Base-by-base conservation (phyloP, 2,888 invertebrate genomes). In the Diploptera punctata region DNA sequence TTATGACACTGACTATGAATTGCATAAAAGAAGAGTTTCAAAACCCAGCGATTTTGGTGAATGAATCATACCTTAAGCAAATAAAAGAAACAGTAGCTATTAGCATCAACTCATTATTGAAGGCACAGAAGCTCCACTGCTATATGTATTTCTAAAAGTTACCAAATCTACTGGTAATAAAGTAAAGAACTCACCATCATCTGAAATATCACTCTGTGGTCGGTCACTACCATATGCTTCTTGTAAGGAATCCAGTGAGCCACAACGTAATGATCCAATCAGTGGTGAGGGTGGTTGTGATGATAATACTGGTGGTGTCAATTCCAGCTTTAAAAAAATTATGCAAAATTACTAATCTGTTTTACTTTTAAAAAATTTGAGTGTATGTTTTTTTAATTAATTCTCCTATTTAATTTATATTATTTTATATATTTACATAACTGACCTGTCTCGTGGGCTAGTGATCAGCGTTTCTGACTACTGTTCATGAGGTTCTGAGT, bases 221-320 rank as follows among this genome's bases (percentile, higher is more conserved):
- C 68, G 81, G 77, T 76, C 75, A 31, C 65, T 61, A n/a, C 44
- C 26, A 67, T 82, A 80, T 29, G 81, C 78, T 72, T 87, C 87
- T 76, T 87, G 84, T 16, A 88, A 79, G 0, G 88, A 88, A 78
- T 88, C 88, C 75, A 87, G 80, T 38, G 88, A 88, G 26, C 87
- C 87, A 71, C 86, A 84, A 65, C 85, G 81, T 74, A 79, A 77
- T 9, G 75, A 76, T 31, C 67, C 38, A 62, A 44, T 71, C 24
- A 71, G 44, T 1, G 65, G 65, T 47, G 65, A 65, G 0, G 65
- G 67, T 26, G 52, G 69, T 29, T 47, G 26, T 26, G 65, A 18
- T n/a, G 65, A 29, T 26, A 65, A 47, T 29, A 44, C 38, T 47
- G 65, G 65, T 47, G 65, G 18, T 29, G 26, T 18, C 65, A 65